These are phyloP conservation scores for Bombus huntii DNA, from an alignment of 1,140 invertebrate genomes.

Conservation along the genomic window DNA sequence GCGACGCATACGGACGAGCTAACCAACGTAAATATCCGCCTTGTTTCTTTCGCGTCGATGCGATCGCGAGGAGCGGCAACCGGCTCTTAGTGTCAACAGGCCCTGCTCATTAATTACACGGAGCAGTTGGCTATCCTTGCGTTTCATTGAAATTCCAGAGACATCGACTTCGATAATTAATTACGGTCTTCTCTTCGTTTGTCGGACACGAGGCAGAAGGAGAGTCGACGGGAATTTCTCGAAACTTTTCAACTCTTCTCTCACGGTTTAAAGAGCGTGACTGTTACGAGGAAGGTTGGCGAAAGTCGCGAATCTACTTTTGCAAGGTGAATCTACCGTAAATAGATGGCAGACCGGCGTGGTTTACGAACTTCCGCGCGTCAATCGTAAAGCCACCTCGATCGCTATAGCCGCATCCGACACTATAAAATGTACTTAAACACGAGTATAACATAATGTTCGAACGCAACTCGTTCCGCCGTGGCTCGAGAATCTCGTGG, in stretches of 20 bases:
- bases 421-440: slow-evolving; percentile 31
- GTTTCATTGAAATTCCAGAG: not conserved
- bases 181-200: not conserved
- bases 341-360: not conserved
- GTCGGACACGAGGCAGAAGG: too few relatives aligned
- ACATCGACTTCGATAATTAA: slow-evolving; percentile 20
- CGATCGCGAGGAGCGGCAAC: not conserved
- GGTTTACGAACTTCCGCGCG: slow-evolving; percentile 14
- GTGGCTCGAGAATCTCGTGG: not conserved
- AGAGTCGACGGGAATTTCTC: not conserved
- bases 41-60: not conserved
- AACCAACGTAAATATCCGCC: not conserved
- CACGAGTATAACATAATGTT: slow-evolving; percentile 26
- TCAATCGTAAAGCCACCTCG: not conserved
- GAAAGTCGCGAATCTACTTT: not conserved
- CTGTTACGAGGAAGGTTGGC: slow-evolving; percentile 2
- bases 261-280: not conserved
- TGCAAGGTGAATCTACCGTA: not conserved
- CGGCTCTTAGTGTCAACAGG: not conserved
- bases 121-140: not conserved
- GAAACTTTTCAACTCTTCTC: not conserved
- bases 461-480: not conserved
- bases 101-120: slow-evolving; percentile 20
- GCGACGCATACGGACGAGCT: not conserved
- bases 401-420: not conserved